These are phyloP conservation scores for Campoplex nolae DNA, from an alignment of 2,888 invertebrate genomes.

Conservation along the genomic window DNA sequence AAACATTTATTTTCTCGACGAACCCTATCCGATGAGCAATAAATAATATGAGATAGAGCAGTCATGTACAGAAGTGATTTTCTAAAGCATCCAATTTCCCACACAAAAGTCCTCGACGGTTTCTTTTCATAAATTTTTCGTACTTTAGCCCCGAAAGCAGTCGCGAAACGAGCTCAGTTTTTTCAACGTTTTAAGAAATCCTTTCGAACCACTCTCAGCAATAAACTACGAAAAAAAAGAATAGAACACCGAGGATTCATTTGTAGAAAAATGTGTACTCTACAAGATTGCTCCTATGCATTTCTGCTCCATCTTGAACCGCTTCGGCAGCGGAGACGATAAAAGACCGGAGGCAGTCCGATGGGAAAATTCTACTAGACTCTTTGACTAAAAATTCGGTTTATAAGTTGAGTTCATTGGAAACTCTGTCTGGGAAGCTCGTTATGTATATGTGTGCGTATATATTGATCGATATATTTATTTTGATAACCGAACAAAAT, in stretches of 20 bases:
- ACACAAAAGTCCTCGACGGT: not conserved
- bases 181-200: no score
- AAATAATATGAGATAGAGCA: not conserved
- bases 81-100: not conserved
- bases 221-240: not conserved
- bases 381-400: not conserved
- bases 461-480: not conserved
- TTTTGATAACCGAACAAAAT: conserved; percentile 30
- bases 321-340: not conserved
- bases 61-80: not conserved
- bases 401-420: not conserved
- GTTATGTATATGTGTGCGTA: not conserved
- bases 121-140: not conserved
- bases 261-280: not conserved
- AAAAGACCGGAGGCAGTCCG: not conserved
- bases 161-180: not conserved
- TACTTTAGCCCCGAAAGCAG: not conserved
- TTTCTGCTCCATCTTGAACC: not conserved
- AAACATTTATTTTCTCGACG: not conserved
- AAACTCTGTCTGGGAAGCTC: not conserved
- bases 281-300: not conserved
- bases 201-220: not conserved
- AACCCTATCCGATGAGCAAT: not conserved
- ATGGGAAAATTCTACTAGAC: not conserved
- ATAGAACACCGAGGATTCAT: not conserved